phyloP scores from a whole-genome alignment of 2,888 invertebrate genomes.

The Chromoteleia sp. region DNA sequence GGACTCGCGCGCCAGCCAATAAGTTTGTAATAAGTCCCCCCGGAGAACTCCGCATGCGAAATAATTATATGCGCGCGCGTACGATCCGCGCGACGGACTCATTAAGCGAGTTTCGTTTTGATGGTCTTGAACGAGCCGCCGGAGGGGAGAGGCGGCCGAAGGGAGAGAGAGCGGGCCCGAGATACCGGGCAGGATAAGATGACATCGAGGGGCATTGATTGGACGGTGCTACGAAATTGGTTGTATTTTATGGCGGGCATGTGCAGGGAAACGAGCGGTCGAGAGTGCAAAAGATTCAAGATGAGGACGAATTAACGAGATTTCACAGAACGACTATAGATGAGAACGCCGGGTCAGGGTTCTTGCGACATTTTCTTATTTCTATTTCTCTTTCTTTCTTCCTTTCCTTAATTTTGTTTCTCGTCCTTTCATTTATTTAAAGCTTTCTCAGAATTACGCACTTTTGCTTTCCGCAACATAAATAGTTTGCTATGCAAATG shows the following conservation, averaged over 20 bases:
- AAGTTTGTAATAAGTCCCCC: conserved; percentile 68
- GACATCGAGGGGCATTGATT: conserved; percentile 52
- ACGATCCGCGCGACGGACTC: conserved; percentile 23
- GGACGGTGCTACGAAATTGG: conserved; percentile 41
- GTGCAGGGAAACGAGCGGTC: conserved; percentile 17
- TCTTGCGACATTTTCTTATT: neutral
- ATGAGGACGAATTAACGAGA: conserved; percentile 21
- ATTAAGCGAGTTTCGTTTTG: conserved; percentile 52
- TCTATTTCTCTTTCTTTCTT: too few relatives aligned
- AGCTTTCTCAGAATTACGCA: too few relatives aligned
- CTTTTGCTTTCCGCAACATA: too few relatives aligned
- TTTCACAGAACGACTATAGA: conserved; percentile 13
- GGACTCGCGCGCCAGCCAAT: conserved; percentile 63
- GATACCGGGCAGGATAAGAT: conserved; percentile 48
- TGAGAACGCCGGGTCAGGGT: conserved; percentile 9
- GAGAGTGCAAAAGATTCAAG: conserved; percentile 25
- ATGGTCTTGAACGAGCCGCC: conserved; percentile 28
- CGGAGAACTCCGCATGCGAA: conserved; percentile 51
- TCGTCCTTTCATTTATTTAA: too few relatives aligned
- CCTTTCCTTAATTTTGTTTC: too few relatives aligned
- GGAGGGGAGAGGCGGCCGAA: neutral
- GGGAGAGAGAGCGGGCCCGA: neutral
- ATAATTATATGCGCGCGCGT: conserved; percentile 50
- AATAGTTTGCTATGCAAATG: too few relatives aligned
- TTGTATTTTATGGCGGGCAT: conserved; percentile 45